Base-by-base conservation (phyloP, 2,113 vertebrate species). In the Glaucidium brasilianum region DNA sequence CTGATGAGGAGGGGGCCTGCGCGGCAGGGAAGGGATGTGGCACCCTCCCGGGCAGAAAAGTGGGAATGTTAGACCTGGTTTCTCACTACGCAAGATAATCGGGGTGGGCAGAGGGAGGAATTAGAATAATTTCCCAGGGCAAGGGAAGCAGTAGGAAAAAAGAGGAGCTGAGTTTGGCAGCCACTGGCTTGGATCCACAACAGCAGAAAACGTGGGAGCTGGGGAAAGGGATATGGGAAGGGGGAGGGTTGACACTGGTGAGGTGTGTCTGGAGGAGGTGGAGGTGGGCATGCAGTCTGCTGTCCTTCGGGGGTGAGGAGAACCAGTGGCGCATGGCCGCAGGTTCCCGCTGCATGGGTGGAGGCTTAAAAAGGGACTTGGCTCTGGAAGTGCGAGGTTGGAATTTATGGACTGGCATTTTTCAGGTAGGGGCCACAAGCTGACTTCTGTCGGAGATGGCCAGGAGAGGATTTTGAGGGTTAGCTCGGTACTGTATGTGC, bases 401-500 rank as follows among this genome's bases (percentile, higher is more conserved):
- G 58, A 67, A 23, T 89, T 88, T 55, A 45, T 4, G 47, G 76
- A 15, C 39, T 62, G 25, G 17, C 3, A 0, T 47, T 66, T 88
- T 67, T 23, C 47, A 80, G 59, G 64, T 39, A 56, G 75, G 22
- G 52, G 25, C 39, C 3, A 3, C 78, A 25, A 23, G 22, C 67
- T 76, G 67, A 14, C 14, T 26, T 69, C 18, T 15, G 53, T 13
- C 0, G 0, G 30, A 10, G 25, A 22, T 63, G 83, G 27, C 7
- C 2, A 50, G 62, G 62, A 41, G 52, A 69, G 35, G 19, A 29
- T 72, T 52, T 76, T 3, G 14, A 93, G 60, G 56, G n/a, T n/a
- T 63, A 35, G 20, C 39, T 77, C 0, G 0, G 45, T 66, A 1
- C 39, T 22, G 13, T 47, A 15, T 15, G 56, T 37, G 2, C 16